Evolutionary conservation across 2,888 invertebrate species (phyloP).

Genomic region (Cerastis rubricosa): DNA sequence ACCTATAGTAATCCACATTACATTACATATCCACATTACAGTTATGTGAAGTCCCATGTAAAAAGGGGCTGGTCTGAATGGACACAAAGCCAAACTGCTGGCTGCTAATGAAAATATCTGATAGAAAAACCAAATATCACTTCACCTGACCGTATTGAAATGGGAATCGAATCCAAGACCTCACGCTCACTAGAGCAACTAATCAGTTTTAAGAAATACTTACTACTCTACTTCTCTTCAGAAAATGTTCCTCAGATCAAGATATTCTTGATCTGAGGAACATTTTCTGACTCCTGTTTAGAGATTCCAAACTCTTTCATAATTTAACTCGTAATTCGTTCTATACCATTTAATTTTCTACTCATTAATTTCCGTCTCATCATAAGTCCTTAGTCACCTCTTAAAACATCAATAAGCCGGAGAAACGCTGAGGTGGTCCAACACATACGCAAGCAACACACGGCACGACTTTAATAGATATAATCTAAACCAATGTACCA

Average conservation of each 20-base stretch:
- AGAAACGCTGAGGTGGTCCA: constrained; percentile 47
- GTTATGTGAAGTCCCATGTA: neutral
- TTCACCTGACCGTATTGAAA: neutral
- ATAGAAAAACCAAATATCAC: too few species aligned
- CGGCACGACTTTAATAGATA: constrained; percentile 35
- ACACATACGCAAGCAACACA: constrained; percentile 1
- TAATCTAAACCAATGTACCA: constrained; percentile 49
- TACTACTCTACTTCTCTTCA: neutral
- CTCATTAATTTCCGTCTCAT: too few species aligned
- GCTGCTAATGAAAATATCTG: neutral
- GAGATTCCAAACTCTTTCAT: neutral
- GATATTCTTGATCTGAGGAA: neutral
- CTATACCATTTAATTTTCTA: neutral
- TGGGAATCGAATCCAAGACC: neutral
- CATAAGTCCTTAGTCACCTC: constrained; percentile 12
- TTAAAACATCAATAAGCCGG: neutral
- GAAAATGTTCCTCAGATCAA: too few species aligned
- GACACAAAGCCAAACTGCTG: neutral
- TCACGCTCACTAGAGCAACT: neutral
- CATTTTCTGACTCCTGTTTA: neutral
- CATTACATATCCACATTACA: neutral
- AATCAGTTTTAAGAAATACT: neutral
- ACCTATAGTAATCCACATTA: neutral
- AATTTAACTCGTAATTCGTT: neutral
- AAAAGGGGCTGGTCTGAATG: neutral